Conservation (phyloP, 2,888 invertebrate species). For the Epinotia nisella region DNA sequence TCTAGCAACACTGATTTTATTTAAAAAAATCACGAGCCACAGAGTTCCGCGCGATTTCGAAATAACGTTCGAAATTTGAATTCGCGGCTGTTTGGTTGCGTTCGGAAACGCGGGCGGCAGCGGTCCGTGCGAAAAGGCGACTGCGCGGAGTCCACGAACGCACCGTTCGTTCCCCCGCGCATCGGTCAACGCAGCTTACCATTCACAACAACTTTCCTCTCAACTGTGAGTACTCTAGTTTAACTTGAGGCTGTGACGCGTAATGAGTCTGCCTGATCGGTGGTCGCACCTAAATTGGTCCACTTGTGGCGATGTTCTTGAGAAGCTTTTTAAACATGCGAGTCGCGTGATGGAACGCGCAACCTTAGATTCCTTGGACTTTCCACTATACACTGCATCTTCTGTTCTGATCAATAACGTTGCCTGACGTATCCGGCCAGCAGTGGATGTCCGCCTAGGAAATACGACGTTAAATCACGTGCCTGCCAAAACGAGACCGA, state of each 20-base stretch:
- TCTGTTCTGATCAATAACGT: constrained; percentile 9
- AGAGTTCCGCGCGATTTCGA: constrained; percentile 34
- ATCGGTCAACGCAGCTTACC: constrained; percentile 59
- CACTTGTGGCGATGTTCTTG: background rate
- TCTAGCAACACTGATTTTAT: constrained; percentile 64
- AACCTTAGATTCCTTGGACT: constrained; percentile 46
- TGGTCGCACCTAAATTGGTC: background rate
- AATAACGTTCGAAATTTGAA: constrained; percentile 49
- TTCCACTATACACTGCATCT: constrained; percentile 50
- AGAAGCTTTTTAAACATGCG: constrained; percentile 41
- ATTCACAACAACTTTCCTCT: background rate
- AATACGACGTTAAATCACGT: constrained; percentile 29
- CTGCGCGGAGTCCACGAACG: constrained; percentile 58
- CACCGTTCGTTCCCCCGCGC: constrained; percentile 71
- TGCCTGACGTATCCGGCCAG: background rate
- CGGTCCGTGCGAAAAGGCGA: constrained; percentile 72
- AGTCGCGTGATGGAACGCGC: constrained; percentile 51
- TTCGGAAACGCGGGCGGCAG: constrained; percentile 59
- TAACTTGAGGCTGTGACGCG: background rate
- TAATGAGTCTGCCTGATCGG: background rate
- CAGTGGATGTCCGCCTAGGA: constrained; percentile 1
- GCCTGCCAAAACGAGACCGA: constrained; percentile 20
- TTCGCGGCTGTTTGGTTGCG: constrained; percentile 41
- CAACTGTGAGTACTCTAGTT: background rate
- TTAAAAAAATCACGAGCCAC: constrained; percentile 39